These are phyloP conservation scores for Phataginus tricuspis DNA, from an alignment of 2,797 vertebrate genomes.

Conservation along the genomic window DNA sequence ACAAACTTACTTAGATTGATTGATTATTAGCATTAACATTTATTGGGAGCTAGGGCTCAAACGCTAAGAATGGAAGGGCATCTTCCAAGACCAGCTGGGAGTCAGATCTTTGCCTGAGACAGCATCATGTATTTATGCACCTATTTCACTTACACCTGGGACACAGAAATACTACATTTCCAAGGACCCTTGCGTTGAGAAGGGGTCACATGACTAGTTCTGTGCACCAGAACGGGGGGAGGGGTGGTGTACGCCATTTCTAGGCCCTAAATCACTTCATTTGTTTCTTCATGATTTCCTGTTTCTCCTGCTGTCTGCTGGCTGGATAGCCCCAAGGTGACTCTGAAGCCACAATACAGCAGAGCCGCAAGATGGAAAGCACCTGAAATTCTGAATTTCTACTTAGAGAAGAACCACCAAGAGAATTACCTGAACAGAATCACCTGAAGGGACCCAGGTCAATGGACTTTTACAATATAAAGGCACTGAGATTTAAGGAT, in stretches of 20 bases:
- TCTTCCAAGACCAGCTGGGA: not conserved
- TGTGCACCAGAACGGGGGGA: not conserved
- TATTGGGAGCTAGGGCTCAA: not conserved
- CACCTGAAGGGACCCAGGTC: not conserved
- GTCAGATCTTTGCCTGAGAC: not conserved
- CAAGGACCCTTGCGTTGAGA: not conserved
- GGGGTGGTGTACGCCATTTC: not conserved
- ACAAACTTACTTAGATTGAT: not conserved
- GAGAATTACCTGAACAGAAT: not conserved
- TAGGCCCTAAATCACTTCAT: not conserved
- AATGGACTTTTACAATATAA: not conserved
- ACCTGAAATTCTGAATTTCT: not conserved
- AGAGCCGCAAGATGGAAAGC: not conserved
- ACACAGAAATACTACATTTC: not conserved
- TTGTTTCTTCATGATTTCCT: not conserved
- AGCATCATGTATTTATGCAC: not conserved
- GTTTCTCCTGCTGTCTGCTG: not conserved
- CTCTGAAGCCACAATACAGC: not conserved
- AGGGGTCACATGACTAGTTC: not conserved
- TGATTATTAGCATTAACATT: slow-evolving; percentile 31
- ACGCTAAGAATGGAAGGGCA: not conserved
- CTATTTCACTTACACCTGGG: slow-evolving; percentile 4
- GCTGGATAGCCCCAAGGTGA: not conserved
- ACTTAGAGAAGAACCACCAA: not conserved
- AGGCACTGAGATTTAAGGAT: not conserved